A percentile compares a stretch with the other conserved stretches of the same genome.
Conservation (phyloP, 2,888 invertebrate genomes). For the Ceriagrion tenellum region DNA sequence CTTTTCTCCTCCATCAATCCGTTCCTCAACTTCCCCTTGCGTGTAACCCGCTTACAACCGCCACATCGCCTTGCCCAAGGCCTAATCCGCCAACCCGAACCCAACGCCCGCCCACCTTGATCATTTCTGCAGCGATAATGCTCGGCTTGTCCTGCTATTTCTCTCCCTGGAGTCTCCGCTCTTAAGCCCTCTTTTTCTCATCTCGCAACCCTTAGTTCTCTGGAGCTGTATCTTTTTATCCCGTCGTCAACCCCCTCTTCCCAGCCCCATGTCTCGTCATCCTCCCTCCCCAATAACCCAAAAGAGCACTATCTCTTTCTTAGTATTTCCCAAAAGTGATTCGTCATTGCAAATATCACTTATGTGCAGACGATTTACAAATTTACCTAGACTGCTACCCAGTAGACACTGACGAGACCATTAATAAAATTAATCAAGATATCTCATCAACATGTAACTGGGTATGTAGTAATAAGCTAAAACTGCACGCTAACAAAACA, state of each 20-base stretch:
- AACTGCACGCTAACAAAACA: too few species aligned
- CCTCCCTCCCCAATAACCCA: not conserved
- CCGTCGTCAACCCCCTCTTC: not conserved
- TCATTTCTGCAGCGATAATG: not conserved
- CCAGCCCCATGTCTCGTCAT: not conserved
- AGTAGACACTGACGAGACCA: too few species aligned
- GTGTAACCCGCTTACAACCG: not conserved
- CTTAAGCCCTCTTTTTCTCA: not conserved
- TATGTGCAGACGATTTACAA: too few species aligned
- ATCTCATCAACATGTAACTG: too few species aligned
- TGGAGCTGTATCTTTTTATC: not conserved
- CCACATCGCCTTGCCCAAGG: not conserved
- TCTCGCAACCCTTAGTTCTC: not conserved
- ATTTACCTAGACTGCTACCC: too few species aligned
- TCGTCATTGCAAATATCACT: too few species aligned
- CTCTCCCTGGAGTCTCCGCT: not conserved
- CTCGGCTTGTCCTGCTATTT: not conserved
- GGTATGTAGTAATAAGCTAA: too few species aligned
- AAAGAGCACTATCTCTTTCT: too few species aligned
- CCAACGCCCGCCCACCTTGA: too few species aligned
- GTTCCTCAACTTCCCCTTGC: not conserved
- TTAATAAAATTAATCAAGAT: too few species aligned
- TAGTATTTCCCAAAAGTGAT: too few species aligned
- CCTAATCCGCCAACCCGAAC: not conserved
- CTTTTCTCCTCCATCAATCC: not conserved